Conservation (phyloP, 2,888 invertebrate species). For the Ochropleura leucogaster region DNA sequence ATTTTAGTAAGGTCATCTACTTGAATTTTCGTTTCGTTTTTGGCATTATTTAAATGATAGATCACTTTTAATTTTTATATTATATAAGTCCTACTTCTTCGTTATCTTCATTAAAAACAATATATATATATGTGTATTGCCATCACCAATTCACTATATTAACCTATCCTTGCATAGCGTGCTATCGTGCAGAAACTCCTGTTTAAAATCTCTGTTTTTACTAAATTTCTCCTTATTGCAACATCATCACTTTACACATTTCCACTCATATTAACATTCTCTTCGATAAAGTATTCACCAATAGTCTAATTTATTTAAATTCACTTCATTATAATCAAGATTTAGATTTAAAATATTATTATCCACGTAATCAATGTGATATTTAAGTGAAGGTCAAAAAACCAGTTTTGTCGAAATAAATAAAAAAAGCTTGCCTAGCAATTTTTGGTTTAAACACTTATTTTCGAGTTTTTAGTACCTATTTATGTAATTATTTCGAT, state of each 20-base stretch:
- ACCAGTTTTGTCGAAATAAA: conserved; percentile 11
- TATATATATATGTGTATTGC: neutral
- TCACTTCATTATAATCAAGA: neutral
- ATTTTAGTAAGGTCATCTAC: neutral
- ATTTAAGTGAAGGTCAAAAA: conserved; percentile 27
- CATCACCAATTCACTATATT: conserved; percentile 26
- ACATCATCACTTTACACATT: neutral
- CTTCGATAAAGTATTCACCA: neutral
- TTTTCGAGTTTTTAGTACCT: conserved; percentile 1
- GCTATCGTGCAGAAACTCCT: conserved; percentile 18
- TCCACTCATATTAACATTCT: neutral
- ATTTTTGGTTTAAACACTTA: neutral
- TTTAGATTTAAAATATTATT: neutral
- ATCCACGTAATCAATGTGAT: conserved; percentile 7
- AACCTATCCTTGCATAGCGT: neutral
- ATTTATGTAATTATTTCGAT: neutral
- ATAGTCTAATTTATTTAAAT: conserved; percentile 2
- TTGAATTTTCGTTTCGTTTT: conserved; percentile 16
- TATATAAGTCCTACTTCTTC: neutral
- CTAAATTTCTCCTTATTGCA: neutral
- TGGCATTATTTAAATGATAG: conserved; percentile 19
- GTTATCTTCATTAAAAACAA: neutral
- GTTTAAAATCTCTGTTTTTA: neutral
- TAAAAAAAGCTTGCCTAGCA: neutral
- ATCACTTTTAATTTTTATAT: neutral